These are phyloP conservation scores for Macrocentrus cingulum DNA, from an alignment of 1,140 invertebrate species.

Conservation along the genomic window DNA sequence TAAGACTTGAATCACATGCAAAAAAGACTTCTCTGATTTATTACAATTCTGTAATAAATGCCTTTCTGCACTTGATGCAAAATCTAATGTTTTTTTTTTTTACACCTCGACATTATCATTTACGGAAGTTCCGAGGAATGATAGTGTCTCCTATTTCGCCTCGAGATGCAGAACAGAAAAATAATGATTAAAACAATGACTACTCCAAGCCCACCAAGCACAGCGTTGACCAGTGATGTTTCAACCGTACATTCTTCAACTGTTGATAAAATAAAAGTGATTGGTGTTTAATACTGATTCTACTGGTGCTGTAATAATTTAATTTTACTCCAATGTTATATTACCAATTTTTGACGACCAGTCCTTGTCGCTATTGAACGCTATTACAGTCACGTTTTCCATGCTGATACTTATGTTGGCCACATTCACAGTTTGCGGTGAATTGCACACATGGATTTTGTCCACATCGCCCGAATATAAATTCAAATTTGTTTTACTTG, in stretches of 20 bases:
- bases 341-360: neutral
- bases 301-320: neutral
- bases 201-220: neutral
- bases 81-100: too few species aligned
- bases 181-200: neutral
- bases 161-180: neutral
- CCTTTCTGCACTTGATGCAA: too few species aligned
- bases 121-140: neutral
- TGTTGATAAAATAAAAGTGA: neutral
- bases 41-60: too few species aligned
- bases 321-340: conserved; percentile 7
- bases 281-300: neutral
- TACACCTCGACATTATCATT: neutral
- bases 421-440: neutral
- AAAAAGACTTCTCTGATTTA: too few species aligned
- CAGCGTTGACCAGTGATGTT: neutral
- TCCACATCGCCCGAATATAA: neutral
- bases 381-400: neutral
- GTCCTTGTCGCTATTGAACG: conserved; percentile 16
- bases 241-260: neutral
- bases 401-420: neutral
- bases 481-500: neutral
- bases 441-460: neutral
- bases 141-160: neutral
- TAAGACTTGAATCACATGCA: too few species aligned